Conservation (phyloP, 2,888 invertebrate species). For the Dascillus cervinus region DNA sequence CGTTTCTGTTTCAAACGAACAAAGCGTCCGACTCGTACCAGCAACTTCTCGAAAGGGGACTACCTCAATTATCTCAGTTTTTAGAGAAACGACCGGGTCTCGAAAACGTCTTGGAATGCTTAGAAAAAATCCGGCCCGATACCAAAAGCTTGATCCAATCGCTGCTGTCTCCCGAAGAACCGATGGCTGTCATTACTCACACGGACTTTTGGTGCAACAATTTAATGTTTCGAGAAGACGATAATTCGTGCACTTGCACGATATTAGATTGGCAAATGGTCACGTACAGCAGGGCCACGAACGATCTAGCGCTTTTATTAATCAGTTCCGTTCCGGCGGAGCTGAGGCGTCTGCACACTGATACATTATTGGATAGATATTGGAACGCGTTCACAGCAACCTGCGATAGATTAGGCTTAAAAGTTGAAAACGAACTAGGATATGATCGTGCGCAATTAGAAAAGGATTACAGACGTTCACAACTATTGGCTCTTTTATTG, state of each 20-base stretch:
- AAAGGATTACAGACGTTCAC: conserved; percentile 55
- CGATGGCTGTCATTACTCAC: conserved; percentile 68
- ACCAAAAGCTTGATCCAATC: conserved; percentile 67
- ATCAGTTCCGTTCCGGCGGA: conserved; percentile 68
- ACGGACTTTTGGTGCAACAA: conserved; percentile 83
- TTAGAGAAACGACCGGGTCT: conserved; percentile 59
- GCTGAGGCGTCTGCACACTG: conserved; percentile 56
- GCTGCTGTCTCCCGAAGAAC: conserved; percentile 62
- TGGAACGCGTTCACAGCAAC: conserved; percentile 57
- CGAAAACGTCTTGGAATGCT: conserved; percentile 52
- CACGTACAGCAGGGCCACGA: conserved; percentile 67
- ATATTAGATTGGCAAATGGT: conserved; percentile 83
- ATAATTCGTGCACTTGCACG: conserved; percentile 51
- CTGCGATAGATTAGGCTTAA: conserved; percentile 53
- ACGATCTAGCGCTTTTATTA: conserved; percentile 66
- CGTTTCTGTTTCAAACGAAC: conserved; percentile 70
- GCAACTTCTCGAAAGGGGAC: conserved; percentile 66
- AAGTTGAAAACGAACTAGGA: conserved; percentile 50
- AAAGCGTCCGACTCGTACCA: conserved; percentile 74
- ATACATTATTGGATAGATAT: conserved; percentile 60
- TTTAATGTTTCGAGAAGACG: conserved; percentile 55
- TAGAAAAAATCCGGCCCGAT: conserved; percentile 53
- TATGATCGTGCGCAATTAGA: conserved; percentile 49
- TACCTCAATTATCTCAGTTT: conserved; percentile 68
- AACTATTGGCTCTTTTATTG: conserved; percentile 64